Conservation (phyloP, 2,888 invertebrate genomes). For the Limnephilus rhombicus region DNA sequence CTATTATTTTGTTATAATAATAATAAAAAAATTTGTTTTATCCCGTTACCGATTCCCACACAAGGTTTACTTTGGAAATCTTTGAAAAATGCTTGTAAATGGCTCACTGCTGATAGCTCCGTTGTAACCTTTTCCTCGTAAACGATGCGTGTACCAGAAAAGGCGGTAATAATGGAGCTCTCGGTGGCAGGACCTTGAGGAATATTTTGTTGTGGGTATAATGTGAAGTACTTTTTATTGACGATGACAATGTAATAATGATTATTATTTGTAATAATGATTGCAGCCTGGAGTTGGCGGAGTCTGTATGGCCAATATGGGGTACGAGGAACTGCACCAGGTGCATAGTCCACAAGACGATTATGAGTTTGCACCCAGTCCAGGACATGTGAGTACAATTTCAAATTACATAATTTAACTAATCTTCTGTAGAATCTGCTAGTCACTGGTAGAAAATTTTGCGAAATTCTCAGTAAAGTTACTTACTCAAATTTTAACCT, state of each 20-base stretch:
- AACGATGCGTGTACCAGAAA: background rate
- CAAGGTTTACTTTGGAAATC: too few relatives aligned
- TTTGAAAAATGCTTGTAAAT: too few relatives aligned
- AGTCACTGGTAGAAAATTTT: too few relatives aligned
- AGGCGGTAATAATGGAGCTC: background rate
- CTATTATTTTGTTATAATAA: too few relatives aligned
- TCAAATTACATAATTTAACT: background rate
- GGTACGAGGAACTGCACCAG: conserved; percentile 83
- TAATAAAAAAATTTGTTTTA: too few relatives aligned
- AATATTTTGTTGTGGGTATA: background rate
- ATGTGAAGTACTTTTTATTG: background rate
- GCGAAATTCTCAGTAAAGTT: too few relatives aligned
- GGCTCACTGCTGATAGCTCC: too few relatives aligned
- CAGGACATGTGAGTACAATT: conserved; percentile 84
- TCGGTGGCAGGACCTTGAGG: background rate
- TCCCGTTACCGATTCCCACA: too few relatives aligned
- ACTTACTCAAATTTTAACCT: too few relatives aligned
- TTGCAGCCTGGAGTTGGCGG: conserved; percentile 68
- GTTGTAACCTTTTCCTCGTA: too few relatives aligned
- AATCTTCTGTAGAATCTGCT: too few relatives aligned
- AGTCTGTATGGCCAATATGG: conserved; percentile 83
- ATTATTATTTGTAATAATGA: background rate
- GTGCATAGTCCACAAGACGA: conserved; percentile 84
- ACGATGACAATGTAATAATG: background rate
- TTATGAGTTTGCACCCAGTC: conserved; percentile 89